Evolutionary conservation across 2,113 vertebrate species (phyloP).

Genomic region (Cochlearius cochlearius): DNA sequence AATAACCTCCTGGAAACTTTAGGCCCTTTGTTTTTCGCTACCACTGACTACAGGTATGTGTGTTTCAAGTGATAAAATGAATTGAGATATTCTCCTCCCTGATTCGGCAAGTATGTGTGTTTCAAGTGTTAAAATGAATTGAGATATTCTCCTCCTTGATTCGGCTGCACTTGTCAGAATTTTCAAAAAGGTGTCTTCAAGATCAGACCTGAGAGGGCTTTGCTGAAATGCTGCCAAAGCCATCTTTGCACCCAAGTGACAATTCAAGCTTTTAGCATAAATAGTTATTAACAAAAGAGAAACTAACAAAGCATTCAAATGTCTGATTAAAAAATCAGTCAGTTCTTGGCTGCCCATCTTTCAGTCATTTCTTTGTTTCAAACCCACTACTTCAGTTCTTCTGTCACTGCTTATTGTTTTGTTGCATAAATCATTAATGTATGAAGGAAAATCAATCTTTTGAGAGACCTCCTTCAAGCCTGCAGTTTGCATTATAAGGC

Average conservation of each 20-base stretch:
- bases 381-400: background rate
- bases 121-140: background rate
- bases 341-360: background rate
- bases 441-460: background rate
- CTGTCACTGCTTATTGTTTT: background rate
- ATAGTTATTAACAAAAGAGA: background rate
- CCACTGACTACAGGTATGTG: rapidly evolving
- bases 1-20: background rate
- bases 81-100: too few relatives aligned
- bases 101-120: rapidly evolving
- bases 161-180: background rate
- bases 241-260: background rate
- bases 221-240: background rate
- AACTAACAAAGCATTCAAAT: background rate
- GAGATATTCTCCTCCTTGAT: background rate
- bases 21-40: background rate
- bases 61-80: background rate
- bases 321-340: background rate
- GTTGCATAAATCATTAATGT: background rate
- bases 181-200: background rate
- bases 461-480: background rate
- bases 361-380: background rate
- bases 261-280: background rate
- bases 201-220: background rate
- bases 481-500: background rate